Evolutionary conservation across 2,888 invertebrate genomes (phyloP), one percentile per base, ranked within the genome.

Genomic region (Morpho deidamia): DNA sequence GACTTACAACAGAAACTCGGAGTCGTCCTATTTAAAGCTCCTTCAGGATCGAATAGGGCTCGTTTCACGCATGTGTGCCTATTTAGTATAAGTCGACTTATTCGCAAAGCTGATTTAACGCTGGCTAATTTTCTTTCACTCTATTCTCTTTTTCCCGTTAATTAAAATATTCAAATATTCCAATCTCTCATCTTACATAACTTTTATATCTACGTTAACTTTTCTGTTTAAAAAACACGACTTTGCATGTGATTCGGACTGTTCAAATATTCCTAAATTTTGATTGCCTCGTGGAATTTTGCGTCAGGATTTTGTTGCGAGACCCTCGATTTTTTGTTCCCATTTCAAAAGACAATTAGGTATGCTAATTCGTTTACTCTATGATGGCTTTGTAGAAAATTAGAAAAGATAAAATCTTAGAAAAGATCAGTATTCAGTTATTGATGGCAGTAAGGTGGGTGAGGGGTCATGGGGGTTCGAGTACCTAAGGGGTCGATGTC

Each of bases 281-380:
- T 83, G 81, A 86, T 85, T 86, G 81, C 78, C 75, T 78, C 73
- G 71, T 72, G 77, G 73, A 81, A 82, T 80, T 80, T 74, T 14
- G 41, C 75, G 74, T 65, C 72, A 71, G 72, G 74, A 77, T 74
- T 75, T 74, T 68, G 67, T 65, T 64, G 72, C 76, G 71, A 69
- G 70, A 65, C 72, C 76, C 76, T 78, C 75, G 71, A 70, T 78
- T 81, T 83, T 83, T 81, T 81, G 76, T 79, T 78, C 72, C 70
- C 74, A 72, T 79, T 81, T 75, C 73, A 74, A 75, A 72, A 72
- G 77, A 80, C 86, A 87, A 84, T 87, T 84, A 85, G 74, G 78
- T 81, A 86, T 86, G 85, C 79, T 85, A 84, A 87, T 87, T 81
- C 80, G 77, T 78, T 82, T 81, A 80, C 78, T 81, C 81, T 81